Evolutionary conservation across 92 coral and sea anemone genomes (phyloP), one percentile per base, ranked within the genome.

Genomic region (Bergia sp.): DNA sequence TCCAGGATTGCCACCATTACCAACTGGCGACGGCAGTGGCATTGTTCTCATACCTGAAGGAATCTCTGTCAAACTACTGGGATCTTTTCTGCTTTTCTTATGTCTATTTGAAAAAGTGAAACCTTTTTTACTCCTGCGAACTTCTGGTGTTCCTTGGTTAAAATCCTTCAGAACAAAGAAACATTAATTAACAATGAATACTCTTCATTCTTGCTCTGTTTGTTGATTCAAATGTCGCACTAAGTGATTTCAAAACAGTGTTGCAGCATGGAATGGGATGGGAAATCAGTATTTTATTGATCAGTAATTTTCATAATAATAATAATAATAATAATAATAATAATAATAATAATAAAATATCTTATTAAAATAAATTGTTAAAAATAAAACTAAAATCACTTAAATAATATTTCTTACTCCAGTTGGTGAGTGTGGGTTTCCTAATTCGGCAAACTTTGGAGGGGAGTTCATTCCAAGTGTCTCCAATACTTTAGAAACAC

Each of bases 101-200:
- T 84, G 89, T 2, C 91, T 86, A 47, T 87, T 90, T 0, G 92
- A 49, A 44, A 93, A 87, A 58, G 88, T 95, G 43, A 73, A 71
- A 0, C 40, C 83, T 38, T 93, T 90, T 9, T 15, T 64, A 85
- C 98, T 95, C 77, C 84, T 90, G 67, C 98, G 90, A 36, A 74
- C 58, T 89, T 95, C 96, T 10, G 98, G 96, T 0, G 98, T 93
- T 10, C 90, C 88, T n/a, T 94, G 96, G 12, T 92, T 92, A 55
- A 89, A 95, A 49, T 95, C 96, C 98, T 95, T 69, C 53, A 86
- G 45, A 40, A 73, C 4, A 80, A 49, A 72, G 85, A 47, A 7
- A 64, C 9, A 73, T 11, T 73, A 15, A 10, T 4, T 7, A 41
- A 2, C 6, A 61, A 61, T 61, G 29, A 21, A 61, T 0, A 18